A percentile compares a stretch with the other conserved stretches of the same genome.
phyloP scores from a whole-genome alignment of 2,797 vertebrate genomes.

The Galaxias olidus region DNA sequence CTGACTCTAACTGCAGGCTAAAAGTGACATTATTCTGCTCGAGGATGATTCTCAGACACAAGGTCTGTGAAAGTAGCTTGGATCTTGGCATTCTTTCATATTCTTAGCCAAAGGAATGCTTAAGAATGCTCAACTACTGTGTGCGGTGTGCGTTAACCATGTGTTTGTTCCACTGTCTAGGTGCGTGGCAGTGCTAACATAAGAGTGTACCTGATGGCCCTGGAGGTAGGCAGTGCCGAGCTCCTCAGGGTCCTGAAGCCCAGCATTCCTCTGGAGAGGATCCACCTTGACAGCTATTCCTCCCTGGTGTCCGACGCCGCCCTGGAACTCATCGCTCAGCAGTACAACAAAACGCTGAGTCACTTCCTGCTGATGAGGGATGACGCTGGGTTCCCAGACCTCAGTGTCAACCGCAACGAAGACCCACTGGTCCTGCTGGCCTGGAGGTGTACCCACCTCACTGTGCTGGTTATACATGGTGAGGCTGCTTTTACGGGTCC shows the following conservation, averaged over 20 bases:
- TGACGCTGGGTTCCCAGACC: slow-evolving; percentile 92
- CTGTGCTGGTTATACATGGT: slow-evolving; percentile 94
- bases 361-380: slow-evolving; percentile 97
- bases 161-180: slow-evolving; percentile 29
- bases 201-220: slow-evolving; percentile 95
- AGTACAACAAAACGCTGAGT: slow-evolving; percentile 96
- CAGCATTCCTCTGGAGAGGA: slow-evolving; percentile 93
- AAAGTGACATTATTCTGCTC: too few species aligned
- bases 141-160: too few species aligned
- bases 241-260: slow-evolving; percentile 95
- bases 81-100: too few species aligned
- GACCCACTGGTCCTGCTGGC: slow-evolving; percentile 94
- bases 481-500: slow-evolving; percentile 40
- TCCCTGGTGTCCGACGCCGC: slow-evolving; percentile 89
- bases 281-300: slow-evolving; percentile 96
- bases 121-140: too few species aligned
- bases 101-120: too few species aligned
- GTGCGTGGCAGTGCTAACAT: slow-evolving; percentile 88
- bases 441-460: slow-evolving; percentile 93
- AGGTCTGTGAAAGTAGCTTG: too few species aligned
- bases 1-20: too few species aligned
- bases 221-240: slow-evolving; percentile 92
- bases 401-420: slow-evolving; percentile 93
- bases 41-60: too few species aligned
- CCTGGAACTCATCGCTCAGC: slow-evolving; percentile 95